phyloP scores from a whole-genome alignment of 2,797 vertebrate species.

The Arremon brunneinucha region DNA sequence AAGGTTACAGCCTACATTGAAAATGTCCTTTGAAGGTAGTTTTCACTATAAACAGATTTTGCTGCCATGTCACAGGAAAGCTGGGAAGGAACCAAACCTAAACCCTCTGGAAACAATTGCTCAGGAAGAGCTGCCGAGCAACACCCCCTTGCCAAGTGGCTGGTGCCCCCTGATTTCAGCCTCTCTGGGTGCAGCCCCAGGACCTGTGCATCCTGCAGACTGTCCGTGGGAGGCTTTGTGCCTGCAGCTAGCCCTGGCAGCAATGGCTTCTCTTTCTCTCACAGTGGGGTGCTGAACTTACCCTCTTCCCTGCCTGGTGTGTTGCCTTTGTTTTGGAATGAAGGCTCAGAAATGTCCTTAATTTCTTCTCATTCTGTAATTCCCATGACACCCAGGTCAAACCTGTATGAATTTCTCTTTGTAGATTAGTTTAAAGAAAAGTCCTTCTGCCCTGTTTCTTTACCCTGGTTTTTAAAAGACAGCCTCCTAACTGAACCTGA shows the following conservation, averaged over 20 bases:
- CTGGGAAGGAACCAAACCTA: constrained; percentile 65
- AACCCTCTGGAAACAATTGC: constrained; percentile 61
- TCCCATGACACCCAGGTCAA: constrained; percentile 17
- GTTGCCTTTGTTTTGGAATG: not conserved
- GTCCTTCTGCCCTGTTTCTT: constrained; percentile 48
- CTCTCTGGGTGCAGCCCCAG: not conserved
- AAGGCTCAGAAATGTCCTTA: constrained; percentile 33
- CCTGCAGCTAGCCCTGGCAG: not conserved
- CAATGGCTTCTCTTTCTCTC: not conserved
- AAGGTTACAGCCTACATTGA: constrained; percentile 55
- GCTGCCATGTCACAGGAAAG: constrained; percentile 65
- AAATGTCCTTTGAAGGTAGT: constrained; percentile 61
- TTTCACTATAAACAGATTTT: constrained; percentile 64
- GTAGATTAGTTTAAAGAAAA: constrained; percentile 38
- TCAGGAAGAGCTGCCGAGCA: constrained; percentile 54
- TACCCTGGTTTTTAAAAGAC: constrained; percentile 45
- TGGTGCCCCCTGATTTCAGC: constrained; percentile 27
- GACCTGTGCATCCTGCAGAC: not conserved
- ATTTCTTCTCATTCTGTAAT: constrained; percentile 41
- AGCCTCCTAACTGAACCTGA: not conserved
- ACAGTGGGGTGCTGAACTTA: not conserved
- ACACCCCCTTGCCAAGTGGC: constrained; percentile 3
- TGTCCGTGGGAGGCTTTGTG: not conserved
- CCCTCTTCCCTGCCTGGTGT: not conserved
- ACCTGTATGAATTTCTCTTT: constrained; percentile 19